These are phyloP conservation scores for Scaeva pyrastri DNA, from an alignment of 2,888 invertebrate species.

Conservation along the genomic window DNA sequence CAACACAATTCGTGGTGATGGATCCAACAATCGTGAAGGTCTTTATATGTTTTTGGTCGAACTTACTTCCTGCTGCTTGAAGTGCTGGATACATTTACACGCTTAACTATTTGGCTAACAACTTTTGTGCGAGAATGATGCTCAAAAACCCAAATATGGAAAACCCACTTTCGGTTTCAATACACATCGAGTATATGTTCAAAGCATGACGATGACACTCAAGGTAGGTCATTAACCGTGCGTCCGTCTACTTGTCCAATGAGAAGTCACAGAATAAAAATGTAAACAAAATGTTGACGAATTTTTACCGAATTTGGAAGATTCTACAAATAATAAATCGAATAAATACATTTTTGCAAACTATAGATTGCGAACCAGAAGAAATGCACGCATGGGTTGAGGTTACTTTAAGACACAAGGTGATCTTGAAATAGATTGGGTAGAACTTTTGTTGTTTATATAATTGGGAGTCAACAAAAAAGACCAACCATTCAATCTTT, in stretches of 20 bases:
- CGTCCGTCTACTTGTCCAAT: background rate
- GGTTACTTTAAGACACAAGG: constrained; percentile 30
- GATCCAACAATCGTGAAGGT: background rate
- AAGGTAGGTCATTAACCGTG: constrained; percentile 52
- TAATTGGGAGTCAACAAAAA: constrained; percentile 4
- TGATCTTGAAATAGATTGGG: constrained; percentile 4
- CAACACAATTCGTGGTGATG: background rate
- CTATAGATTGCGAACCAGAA: background rate
- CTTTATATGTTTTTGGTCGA: background rate
- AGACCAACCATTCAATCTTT: constrained; percentile 39
- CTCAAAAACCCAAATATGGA: constrained; percentile 18
- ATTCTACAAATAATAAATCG: background rate
- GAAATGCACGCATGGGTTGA: constrained; percentile 49
- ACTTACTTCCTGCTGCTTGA: constrained; percentile 43
- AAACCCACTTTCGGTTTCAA: constrained; percentile 58
- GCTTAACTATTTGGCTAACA: constrained; percentile 9
- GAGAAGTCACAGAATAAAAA: background rate
- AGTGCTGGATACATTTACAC: constrained; percentile 6
- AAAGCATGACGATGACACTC: constrained; percentile 14
- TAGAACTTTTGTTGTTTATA: constrained; percentile 51
- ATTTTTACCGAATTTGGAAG: constrained; percentile 38
- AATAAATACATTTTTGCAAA: constrained; percentile 18
- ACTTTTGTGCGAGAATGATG: constrained; percentile 9
- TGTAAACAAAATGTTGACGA: background rate
- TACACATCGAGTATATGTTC: background rate